Evolutionary conservation across 2,797 vertebrate genomes (phyloP).

Genomic region (Avahi laniger): DNA sequence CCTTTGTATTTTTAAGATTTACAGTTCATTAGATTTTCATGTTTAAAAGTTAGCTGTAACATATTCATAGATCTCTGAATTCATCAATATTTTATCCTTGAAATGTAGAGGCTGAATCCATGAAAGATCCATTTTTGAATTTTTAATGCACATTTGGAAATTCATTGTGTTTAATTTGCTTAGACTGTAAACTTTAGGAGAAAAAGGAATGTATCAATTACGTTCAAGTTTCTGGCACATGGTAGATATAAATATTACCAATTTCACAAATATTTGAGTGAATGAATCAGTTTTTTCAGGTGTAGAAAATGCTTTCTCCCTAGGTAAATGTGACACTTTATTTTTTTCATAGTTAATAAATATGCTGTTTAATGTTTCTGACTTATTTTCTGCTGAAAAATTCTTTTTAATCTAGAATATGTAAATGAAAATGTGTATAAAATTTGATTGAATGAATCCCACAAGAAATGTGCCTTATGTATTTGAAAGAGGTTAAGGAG

Average conservation of each 20-base stretch:
- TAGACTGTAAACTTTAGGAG: background rate
- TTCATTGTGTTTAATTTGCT: background rate
- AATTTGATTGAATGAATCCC: constrained; percentile 43
- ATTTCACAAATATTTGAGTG: background rate
- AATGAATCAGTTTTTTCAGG: background rate
- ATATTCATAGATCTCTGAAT: background rate
- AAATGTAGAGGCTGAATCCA: background rate
- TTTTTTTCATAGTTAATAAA: constrained; percentile 51
- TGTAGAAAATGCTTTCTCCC: background rate
- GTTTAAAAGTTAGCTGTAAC: background rate
- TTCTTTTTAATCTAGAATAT: constrained; percentile 50
- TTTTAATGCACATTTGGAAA: background rate
- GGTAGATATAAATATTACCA: background rate
- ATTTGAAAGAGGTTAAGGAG: constrained; percentile 25
- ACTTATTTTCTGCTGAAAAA: constrained; percentile 55
- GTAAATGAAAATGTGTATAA: constrained; percentile 33
- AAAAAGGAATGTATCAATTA: background rate
- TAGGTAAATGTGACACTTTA: background rate
- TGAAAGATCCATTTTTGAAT: background rate
- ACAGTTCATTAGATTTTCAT: background rate
- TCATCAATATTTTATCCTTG: background rate
- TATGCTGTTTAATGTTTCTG: constrained; percentile 31
- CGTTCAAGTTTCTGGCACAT: background rate
- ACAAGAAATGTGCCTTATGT: background rate
- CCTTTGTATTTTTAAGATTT: background rate